Evolutionary conservation across 2,888 invertebrate genomes (phyloP), one percentile per base, ranked within the genome.

Genomic region (Apocheima hispidaria): DNA sequence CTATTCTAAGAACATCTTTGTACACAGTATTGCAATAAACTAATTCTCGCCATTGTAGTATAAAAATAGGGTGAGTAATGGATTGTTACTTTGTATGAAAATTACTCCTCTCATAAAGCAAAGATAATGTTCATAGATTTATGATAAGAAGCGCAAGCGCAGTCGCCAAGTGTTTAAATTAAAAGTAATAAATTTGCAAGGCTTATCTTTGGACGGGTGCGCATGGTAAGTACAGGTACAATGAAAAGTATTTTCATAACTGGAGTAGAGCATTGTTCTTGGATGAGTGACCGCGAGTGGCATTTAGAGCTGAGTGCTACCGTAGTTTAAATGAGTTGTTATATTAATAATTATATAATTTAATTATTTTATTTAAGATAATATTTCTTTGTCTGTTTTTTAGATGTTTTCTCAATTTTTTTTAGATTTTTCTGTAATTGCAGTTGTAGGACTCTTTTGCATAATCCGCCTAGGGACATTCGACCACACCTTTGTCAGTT

Each of bases 191-290:
- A 69, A 67, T 63, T 53, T 36, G 40, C 54, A 4, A 35, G 21
- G 48, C 65, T 67, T 69, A 69, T 69, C 69, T 67, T 26, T 41
- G 18, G 57, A 63, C 65, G 56, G 60, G 62, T 58, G n/a, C n/a
- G n/a, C n/a, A n/a, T n/a, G 50, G 40, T 43, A 23, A 20, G 62
- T 58, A 56, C 7, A 26, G 43, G 14, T n/a, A 30, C 0, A 4
- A 3, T 10, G 38, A 51, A 44, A 64, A 64, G 57, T 60, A 57
- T 0, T 40, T 49, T 26, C 4, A 12, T n/a, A 4, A 10, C 2
- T 1, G 2, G 33, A 3, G n/a, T n/a, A n/a, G n/a, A n/a, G n/a
- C n/a, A n/a, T n/a, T n/a, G n/a, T n/a, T 10, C 2, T 30, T 30
- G 4, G 30, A 2, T 6, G 2, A 30, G 7, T 9, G 10, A 30